Evolutionary conservation across 2,797 vertebrate species (phyloP), one percentile per base, ranked within the genome.

Genomic region (Hypotaenidia philippensis): DNA sequence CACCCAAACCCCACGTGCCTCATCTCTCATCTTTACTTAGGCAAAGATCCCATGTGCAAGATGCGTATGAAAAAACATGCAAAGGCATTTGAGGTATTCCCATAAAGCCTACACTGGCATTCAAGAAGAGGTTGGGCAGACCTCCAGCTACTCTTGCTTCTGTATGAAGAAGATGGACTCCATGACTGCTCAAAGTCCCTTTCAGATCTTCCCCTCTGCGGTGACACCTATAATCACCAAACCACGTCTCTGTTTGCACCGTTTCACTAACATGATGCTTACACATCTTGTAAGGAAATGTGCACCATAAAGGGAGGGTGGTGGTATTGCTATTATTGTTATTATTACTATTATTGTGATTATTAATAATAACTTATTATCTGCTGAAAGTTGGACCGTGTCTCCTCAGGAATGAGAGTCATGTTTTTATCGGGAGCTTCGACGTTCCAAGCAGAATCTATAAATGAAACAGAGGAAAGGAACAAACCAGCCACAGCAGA

Each of bases 1-100:
- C 16, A 7, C 12, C 4, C 20, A 61, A 72, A 53, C 2, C 5
- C 53, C 13, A 3, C 0, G 0, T 59, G 69, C 72, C 56, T 79
- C 3, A 0, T 29, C 74, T 45, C 49, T 11, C 31, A 1, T 47
- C 65, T 36, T 76, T 44, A 5, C n/a, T 52, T 20, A 18, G 52
- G 36, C 55, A 70, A 31, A 63, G 66, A 49, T 71, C 59, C 53
- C 16, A 3, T 2, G 4, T 20, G 64, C 52, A 52, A 84, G 29
- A 60, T 0, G 0, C 1, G 4, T 23, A 11, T 29, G 40, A 15
- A 23, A 71, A 90, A 81, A 34, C 44, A n/a, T n/a, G 32, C 9
- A 38, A 55, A 64, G 64, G 15, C 41, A 38, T 56, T 9, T 45
- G 44, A 66, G 64, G 21, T 32, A 49, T 83, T 80, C 69, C 71